A percentile compares a stretch with the other conserved stretches of the same genome.
Conservation (phyloP, 2,888 invertebrate genomes). For the Conus canariensis region DNA sequence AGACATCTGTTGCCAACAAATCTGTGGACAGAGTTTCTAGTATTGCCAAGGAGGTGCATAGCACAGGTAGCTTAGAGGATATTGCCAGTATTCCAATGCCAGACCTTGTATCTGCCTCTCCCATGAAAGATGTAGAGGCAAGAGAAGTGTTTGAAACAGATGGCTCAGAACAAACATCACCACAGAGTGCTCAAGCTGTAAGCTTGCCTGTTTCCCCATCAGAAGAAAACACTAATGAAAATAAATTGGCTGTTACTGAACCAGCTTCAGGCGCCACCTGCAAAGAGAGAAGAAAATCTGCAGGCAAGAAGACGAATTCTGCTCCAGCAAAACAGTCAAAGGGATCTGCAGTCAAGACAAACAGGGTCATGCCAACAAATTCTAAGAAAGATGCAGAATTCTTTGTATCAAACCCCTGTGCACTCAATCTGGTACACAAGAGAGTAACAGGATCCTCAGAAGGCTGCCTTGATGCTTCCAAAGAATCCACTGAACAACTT, state of each 20-base stretch:
- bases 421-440: slow-evolving; percentile 35
- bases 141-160: neutral
- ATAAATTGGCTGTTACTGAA: neutral
- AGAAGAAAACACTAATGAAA: neutral
- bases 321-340: neutral
- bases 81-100: slow-evolving; percentile 36
- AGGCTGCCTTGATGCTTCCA: slow-evolving; percentile 20
- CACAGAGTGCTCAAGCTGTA: neutral
- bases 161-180: neutral
- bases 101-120: slow-evolving; percentile 32
- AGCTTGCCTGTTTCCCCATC: neutral
- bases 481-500: neutral
- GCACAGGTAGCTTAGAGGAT: slow-evolving; percentile 22
- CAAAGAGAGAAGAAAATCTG: slow-evolving; percentile 24
- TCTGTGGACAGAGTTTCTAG: neutral
- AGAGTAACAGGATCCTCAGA: slow-evolving; percentile 35
- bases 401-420: slow-evolving; percentile 35
- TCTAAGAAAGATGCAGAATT: slow-evolving; percentile 26
- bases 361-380: neutral
- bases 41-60: neutral
- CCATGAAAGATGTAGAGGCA: neutral
- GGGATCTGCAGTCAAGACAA: neutral
- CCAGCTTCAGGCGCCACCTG: neutral
- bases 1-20: slow-evolving; percentile 29
- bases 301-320: neutral